Percentiles rank a stretch among this genome's conserved stretches.
Evolutionary conservation across 2,888 invertebrate genomes (phyloP).

Genomic region (Lepidonotus clava): DNA sequence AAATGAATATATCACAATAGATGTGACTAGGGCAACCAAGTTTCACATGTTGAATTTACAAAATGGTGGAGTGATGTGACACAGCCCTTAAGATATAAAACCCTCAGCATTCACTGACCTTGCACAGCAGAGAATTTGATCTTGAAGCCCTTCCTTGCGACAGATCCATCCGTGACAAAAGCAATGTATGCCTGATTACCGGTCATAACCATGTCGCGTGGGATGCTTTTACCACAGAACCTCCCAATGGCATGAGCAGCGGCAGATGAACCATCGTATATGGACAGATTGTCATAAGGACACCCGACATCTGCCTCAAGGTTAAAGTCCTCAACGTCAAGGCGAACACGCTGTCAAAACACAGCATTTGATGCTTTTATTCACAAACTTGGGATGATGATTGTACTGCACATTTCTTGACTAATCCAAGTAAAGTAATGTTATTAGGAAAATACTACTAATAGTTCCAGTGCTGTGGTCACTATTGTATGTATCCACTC

Average conservation of each 20-base stretch:
- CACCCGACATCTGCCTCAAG: background rate
- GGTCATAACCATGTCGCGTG: background rate
- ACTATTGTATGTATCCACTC: no score
- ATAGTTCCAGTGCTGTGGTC: no score
- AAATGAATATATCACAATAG: no score
- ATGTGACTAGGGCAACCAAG: no score
- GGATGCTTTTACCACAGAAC: background rate
- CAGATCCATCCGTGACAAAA: background rate
- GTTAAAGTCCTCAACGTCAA: conserved; percentile 17
- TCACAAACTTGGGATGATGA: background rate
- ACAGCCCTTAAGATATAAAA: no score
- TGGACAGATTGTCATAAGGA: conserved; percentile 6
- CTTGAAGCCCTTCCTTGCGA: conserved; percentile 7
- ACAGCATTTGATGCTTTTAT: background rate
- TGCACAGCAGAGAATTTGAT: background rate
- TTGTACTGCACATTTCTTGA: no score
- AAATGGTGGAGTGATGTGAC: no score
- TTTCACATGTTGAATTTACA: no score
- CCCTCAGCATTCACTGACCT: no score
- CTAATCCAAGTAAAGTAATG: no score
- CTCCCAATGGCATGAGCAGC: background rate
- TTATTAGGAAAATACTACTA: no score
- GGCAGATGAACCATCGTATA: background rate
- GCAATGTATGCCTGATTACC: background rate
- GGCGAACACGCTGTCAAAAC: background rate